Evolutionary conservation across 1,140 invertebrate genomes (phyloP).

Genomic region (Gryllus bimaculatus): DNA sequence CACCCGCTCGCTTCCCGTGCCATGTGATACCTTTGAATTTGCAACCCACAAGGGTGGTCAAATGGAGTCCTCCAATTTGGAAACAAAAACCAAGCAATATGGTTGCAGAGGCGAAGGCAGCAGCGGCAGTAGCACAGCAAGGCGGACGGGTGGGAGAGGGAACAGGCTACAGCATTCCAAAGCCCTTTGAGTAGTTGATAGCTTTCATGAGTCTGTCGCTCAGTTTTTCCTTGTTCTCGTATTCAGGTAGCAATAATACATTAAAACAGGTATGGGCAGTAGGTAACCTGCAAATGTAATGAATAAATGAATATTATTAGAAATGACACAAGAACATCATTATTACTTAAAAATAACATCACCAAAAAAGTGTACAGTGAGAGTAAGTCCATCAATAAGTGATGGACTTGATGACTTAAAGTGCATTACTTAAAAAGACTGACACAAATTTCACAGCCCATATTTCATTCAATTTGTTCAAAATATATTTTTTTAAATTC

Average conservation of each 20-base stretch:
- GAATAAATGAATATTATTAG: no score
- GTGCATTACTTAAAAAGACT: no score
- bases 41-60: background rate
- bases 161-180: constrained; percentile 63
- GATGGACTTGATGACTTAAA: no score
- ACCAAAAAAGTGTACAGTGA: no score
- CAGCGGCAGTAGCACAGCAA: background rate
- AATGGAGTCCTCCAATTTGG: background rate
- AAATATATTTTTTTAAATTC: no score
- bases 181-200: constrained; percentile 80
- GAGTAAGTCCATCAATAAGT: no score
- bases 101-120: constrained; percentile 5
- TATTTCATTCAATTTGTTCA: no score
- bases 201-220: constrained; percentile 80
- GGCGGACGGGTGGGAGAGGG: background rate
- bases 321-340: no score
- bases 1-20: background rate
- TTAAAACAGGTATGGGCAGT: constrained; percentile 95
- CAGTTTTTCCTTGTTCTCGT: constrained; percentile 71
- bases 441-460: no score
- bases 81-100: constrained; percentile 11
- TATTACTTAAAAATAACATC: no score
- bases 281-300: constrained; percentile 46
- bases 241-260: constrained; percentile 84
- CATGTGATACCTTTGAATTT: background rate